Evolutionary conservation across 2,888 invertebrate genomes (phyloP).

Genomic region (Machimus atricapillus): DNA sequence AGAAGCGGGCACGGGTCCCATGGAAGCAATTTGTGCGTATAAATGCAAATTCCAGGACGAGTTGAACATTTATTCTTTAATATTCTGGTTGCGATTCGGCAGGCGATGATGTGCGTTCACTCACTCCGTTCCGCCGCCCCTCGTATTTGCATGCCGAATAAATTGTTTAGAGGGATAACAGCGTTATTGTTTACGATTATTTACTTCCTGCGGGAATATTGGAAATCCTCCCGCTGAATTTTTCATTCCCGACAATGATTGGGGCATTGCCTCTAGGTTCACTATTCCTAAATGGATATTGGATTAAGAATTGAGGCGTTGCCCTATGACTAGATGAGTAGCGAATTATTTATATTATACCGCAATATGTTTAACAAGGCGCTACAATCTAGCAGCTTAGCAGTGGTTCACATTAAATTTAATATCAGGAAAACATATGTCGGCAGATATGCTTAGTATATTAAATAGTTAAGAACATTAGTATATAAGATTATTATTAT

Average conservation of each 20-base stretch:
- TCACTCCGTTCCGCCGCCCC: background rate
- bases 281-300: background rate
- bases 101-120: background rate
- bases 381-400: background rate
- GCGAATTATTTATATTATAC: background rate
- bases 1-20: background rate
- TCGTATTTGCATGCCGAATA: background rate
- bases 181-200: background rate
- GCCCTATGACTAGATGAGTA: background rate
- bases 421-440: no score
- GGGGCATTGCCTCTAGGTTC: background rate
- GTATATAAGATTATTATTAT: no score
- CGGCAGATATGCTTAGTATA: no score
- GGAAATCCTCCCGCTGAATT: background rate
- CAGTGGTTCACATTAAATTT: background rate
- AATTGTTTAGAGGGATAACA: background rate
- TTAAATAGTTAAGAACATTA: no score
- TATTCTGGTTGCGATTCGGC: background rate
- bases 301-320: background rate
- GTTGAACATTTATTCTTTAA: background rate
- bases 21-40: conserved; percentile 32
- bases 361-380: no score
- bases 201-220: background rate
- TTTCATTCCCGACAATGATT: background rate
- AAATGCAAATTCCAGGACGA: conserved; percentile 44